A percentile compares a stretch with the other conserved stretches of the same genome.
Evolutionary conservation across 1,140 invertebrate species (phyloP).

Genomic region (Listronotus bonariensis): DNA sequence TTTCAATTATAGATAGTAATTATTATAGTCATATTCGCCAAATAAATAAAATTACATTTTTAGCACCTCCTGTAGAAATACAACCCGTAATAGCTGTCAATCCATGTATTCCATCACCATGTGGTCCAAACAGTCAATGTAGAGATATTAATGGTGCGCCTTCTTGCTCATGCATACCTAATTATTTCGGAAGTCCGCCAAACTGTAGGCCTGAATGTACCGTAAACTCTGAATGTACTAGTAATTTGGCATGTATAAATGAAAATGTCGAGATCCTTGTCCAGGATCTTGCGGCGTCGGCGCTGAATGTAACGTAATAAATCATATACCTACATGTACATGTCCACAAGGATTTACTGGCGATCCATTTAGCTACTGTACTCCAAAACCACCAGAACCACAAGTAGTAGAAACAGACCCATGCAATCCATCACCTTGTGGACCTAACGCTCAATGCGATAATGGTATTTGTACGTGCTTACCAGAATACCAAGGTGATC

Average conservation of each 20-base stretch:
- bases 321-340: conserved; percentile 66
- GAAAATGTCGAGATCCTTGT: conserved; percentile 70
- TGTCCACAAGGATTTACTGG: conserved; percentile 67
- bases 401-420: conserved; percentile 47
- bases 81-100: conserved; percentile 53
- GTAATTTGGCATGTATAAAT: conserved; percentile 61
- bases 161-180: conserved; percentile 65
- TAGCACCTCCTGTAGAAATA: conserved; percentile 50
- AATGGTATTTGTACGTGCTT: conserved; percentile 70
- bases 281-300: conserved; percentile 68
- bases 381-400: conserved; percentile 52
- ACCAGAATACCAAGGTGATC: conserved; percentile 74
- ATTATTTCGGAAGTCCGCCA: conserved; percentile 60
- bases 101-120: conserved; percentile 67
- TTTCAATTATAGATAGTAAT: too few species aligned
- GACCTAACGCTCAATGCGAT: conserved; percentile 62
- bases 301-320: conserved; percentile 64
- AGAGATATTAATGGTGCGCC: conserved; percentile 60
- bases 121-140: conserved; percentile 61
- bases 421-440: conserved; percentile 66
- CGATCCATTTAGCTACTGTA: conserved; percentile 66
- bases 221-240: conserved; percentile 62
- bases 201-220: conserved; percentile 62
- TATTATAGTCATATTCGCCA: background rate
- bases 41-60: conserved; percentile 22